phyloP scores from a whole-genome alignment of 2,797 vertebrate species.

The Sciaenops ocellatus region DNA sequence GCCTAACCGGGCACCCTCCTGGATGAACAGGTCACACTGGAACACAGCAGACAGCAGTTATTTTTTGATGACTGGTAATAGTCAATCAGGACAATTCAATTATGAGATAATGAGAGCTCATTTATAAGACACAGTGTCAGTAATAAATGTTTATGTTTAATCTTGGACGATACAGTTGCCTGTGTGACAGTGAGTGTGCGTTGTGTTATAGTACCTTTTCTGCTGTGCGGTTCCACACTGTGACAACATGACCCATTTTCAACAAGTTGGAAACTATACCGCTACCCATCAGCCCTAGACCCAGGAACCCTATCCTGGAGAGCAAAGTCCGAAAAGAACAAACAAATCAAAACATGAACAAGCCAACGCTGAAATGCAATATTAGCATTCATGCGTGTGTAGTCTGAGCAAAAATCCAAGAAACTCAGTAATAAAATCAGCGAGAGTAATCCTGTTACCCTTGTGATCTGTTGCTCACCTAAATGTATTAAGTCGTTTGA shows the following conservation, averaged over 20 bases:
- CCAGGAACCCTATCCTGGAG: slow-evolving; percentile 97
- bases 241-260: slow-evolving; percentile 98
- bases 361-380: background rate
- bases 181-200: background rate
- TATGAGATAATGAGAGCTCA: background rate
- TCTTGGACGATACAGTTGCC: background rate
- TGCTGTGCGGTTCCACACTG: slow-evolving; percentile 99
- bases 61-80: too few relatives aligned
- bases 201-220: slow-evolving; percentile 89
- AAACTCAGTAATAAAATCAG: background rate
- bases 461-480: background rate
- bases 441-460: background rate
- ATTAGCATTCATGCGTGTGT: accelerated
- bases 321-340: background rate
- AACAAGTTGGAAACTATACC: slow-evolving; percentile 97
- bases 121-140: background rate
- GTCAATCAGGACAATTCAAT: background rate
- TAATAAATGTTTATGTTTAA: background rate
- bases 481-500: background rate
- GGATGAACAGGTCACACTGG: slow-evolving; percentile 99
- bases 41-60: background rate
- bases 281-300: slow-evolving; percentile 97
- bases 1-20: slow-evolving; percentile 97
- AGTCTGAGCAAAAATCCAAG: background rate
- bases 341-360: slow-evolving; percentile 16